A percentile compares a stretch with the other conserved stretches of the same genome.
Evolutionary conservation across 2,888 invertebrate species (phyloP).

Genomic region (Odontocolon sp.): DNA sequence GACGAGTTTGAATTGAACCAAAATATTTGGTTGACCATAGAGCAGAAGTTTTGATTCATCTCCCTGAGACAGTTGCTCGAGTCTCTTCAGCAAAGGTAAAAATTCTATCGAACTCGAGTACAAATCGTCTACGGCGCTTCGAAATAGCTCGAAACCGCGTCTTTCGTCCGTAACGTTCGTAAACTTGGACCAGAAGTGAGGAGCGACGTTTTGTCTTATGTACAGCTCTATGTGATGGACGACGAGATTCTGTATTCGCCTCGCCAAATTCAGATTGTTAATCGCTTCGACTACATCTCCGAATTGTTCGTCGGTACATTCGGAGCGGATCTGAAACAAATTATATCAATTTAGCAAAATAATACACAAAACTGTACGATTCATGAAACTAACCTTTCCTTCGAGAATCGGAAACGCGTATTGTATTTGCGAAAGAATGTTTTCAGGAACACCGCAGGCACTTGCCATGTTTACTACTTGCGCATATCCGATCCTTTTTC

Average conservation of each 20-base stretch:
- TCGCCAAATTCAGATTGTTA: constrained; percentile 72
- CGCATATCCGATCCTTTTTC: not conserved
- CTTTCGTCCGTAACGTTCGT: constrained; percentile 82
- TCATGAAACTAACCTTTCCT: constrained; percentile 64
- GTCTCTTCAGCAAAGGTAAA: constrained; percentile 82
- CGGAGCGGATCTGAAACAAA: constrained; percentile 63
- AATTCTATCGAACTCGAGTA: constrained; percentile 84
- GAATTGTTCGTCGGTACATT: constrained; percentile 78
- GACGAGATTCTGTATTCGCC: constrained; percentile 79
- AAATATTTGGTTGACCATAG: constrained; percentile 83
- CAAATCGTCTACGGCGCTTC: constrained; percentile 85
- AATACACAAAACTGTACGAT: not conserved
- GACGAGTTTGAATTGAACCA: constrained; percentile 85
- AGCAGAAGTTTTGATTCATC: constrained; percentile 62
- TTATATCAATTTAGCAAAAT: not conserved
- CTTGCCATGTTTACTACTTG: constrained; percentile 7
- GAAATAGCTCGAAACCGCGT: constrained; percentile 86
- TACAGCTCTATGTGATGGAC: constrained; percentile 83
- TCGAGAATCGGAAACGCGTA: constrained; percentile 74
- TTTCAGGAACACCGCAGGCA: constrained; percentile 33
- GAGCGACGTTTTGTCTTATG: constrained; percentile 84
- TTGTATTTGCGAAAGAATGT: constrained; percentile 60
- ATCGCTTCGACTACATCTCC: constrained; percentile 74
- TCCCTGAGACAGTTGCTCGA: constrained; percentile 81
- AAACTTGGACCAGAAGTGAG: constrained; percentile 87